These are phyloP conservation scores for Epinephelus malabaricus DNA, from an alignment of 2,797 vertebrate species.

Conservation along the genomic window DNA sequence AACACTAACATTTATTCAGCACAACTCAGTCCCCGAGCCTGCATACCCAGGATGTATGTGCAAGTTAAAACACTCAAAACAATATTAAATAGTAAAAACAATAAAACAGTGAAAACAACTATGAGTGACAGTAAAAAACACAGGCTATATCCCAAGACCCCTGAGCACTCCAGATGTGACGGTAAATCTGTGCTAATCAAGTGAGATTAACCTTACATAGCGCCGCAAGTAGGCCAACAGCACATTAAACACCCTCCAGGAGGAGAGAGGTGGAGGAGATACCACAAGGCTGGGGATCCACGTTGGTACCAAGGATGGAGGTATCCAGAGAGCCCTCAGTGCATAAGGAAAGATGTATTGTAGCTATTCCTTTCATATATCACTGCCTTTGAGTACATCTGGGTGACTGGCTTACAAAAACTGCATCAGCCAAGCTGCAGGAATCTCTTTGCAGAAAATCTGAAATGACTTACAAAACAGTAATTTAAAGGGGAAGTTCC, in stretches of 20 bases:
- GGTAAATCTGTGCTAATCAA: not conserved
- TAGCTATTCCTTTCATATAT: too few species aligned
- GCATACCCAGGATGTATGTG: too few species aligned
- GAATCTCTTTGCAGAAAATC: not conserved
- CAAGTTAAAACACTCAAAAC: too few species aligned
- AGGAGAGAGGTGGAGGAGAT: not conserved
- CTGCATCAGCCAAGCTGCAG: not conserved
- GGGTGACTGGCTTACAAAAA: not conserved
- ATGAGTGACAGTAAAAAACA: conserved; percentile 1
- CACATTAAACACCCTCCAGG: not conserved
- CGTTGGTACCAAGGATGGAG: not conserved
- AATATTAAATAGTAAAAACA: too few species aligned
- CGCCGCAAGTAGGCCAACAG: not conserved
- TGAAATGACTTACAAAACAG: conserved; percentile 1
- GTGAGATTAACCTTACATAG: conserved; percentile 16
- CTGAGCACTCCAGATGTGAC: not conserved
- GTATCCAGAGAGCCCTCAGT: not conserved
- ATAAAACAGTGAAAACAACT: too few species aligned
- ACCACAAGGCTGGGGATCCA: not conserved
- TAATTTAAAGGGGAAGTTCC: too few species aligned
- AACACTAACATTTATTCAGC: too few species aligned
- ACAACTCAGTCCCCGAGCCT: too few species aligned
- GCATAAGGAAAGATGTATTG: not conserved
- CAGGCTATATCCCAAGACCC: not conserved
- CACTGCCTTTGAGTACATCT: too few species aligned